Evolutionary conservation across 2,113 vertebrate genomes (phyloP).

Genomic region (Oncorhynchus gorbuscha): DNA sequence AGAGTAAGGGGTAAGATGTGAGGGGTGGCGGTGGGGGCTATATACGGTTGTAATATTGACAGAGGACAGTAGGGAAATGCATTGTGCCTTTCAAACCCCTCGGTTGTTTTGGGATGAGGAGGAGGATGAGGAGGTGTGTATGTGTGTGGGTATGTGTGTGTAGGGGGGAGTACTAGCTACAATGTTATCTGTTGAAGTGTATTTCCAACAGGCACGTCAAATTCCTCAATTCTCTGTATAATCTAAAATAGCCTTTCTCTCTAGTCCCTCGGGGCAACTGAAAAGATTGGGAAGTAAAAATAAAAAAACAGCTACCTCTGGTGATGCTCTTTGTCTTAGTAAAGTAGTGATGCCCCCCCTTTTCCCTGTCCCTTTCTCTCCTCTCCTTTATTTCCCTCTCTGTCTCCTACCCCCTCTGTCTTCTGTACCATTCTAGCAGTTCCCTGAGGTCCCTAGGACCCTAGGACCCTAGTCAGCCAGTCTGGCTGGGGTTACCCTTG

Average conservation of each 20-base stretch:
- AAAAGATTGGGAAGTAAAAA: slow-evolving; percentile 20
- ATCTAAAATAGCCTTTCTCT: slow-evolving; percentile 13
- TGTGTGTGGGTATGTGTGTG: too few relatives aligned
- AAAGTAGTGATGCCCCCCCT: slow-evolving; percentile 13
- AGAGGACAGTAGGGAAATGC: slow-evolving; percentile 34
- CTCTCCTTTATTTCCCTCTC: slow-evolving; percentile 7
- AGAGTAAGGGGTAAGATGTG: slow-evolving; percentile 44
- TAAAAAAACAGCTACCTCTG: slow-evolving; percentile 7
- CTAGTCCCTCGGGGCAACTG: slow-evolving; percentile 1
- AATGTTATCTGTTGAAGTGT: background rate
- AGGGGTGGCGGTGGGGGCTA: slow-evolving; percentile 12
- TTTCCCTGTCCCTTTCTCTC: slow-evolving; percentile 39
- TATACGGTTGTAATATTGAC: slow-evolving; percentile 53
- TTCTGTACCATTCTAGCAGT: slow-evolving; percentile 62
- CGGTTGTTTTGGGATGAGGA: too few relatives aligned
- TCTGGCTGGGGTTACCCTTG: slow-evolving; percentile 66
- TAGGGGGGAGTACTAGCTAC: too few relatives aligned
- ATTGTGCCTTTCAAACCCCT: slow-evolving; percentile 27
- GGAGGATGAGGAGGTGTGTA: too few relatives aligned
- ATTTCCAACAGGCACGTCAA: slow-evolving; percentile 39
- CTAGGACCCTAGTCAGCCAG: slow-evolving; percentile 67
- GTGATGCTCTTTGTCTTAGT: slow-evolving; percentile 27
- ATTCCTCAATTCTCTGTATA: slow-evolving; percentile 35
- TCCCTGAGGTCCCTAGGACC: slow-evolving; percentile 67
- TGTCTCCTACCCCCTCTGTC: slow-evolving; percentile 34